These are phyloP conservation scores for Myripristis murdjan DNA, from an alignment of 2,797 vertebrate genomes.

Conservation along the genomic window DNA sequence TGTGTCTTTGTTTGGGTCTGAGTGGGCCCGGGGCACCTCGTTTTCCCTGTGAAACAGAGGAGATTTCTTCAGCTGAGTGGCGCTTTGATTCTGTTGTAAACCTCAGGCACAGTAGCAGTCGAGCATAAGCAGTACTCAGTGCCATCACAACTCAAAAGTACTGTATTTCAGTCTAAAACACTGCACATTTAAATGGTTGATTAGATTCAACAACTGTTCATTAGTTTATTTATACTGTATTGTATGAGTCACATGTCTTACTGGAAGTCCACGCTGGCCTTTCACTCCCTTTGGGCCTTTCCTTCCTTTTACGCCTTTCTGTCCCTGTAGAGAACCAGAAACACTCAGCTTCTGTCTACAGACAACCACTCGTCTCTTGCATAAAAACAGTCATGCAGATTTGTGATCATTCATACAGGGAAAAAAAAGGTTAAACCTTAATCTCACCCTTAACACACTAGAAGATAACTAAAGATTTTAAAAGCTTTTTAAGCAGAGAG, in stretches of 20 bases:
- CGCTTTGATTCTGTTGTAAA: neutral
- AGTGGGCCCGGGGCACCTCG: constrained; percentile 70
- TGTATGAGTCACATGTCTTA: constrained; percentile 57
- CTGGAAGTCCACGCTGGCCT: constrained; percentile 78
- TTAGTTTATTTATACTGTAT: neutral
- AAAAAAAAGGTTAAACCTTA: neutral
- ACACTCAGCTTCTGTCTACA: neutral
- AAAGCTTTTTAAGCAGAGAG: too few species aligned
- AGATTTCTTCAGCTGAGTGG: neutral
- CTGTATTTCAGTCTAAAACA: neutral
- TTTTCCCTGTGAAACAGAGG: constrained; percentile 74
- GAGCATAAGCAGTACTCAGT: neutral
- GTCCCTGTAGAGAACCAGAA: constrained; percentile 63
- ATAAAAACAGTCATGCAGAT: neutral
- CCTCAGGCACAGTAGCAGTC: neutral
- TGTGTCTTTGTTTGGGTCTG: constrained; percentile 15
- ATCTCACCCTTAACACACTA: too few species aligned
- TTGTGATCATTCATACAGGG: neutral
- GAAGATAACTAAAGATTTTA: too few species aligned
- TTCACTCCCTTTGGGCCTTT: constrained; percentile 78
- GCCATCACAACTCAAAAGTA: neutral
- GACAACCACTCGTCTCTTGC: accelerated
- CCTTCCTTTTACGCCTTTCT: constrained; percentile 66
- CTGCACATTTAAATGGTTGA: neutral
- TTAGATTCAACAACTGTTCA: neutral